Evolutionary conservation across 2,797 vertebrate genomes (phyloP).

Genomic region (Liasis olivaceus): DNA sequence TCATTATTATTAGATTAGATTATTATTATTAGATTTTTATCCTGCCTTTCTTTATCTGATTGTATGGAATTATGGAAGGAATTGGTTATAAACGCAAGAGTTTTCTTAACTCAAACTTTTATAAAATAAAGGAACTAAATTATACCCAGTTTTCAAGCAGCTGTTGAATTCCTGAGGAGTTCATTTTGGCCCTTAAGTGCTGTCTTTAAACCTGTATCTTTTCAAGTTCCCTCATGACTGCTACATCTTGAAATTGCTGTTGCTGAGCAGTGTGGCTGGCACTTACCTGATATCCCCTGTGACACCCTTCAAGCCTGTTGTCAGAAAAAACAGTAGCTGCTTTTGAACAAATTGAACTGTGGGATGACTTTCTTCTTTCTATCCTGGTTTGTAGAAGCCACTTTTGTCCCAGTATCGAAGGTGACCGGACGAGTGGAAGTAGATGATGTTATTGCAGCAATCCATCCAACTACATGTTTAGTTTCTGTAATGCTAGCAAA

Average conservation of each 20-base stretch:
- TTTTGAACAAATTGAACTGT: neutral
- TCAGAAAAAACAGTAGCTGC: neutral
- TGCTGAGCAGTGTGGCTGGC: neutral
- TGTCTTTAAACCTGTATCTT: neutral
- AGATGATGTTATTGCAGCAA: conserved; percentile 81
- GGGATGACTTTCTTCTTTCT: conserved; percentile 21
- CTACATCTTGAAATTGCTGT: neutral
- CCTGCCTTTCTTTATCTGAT: neutral
- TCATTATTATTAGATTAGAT: neutral
- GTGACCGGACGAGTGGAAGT: conserved; percentile 81
- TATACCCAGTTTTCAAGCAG: neutral
- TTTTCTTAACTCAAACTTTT: neutral
- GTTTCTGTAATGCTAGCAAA: conserved; percentile 96
- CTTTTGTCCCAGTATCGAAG: conserved; percentile 87
- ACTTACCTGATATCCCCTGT: neutral
- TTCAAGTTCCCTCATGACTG: neutral
- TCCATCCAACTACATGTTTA: conserved; percentile 89
- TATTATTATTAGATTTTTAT: neutral
- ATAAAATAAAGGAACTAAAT: neutral
- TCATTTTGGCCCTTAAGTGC: neutral
- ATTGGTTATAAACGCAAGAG: neutral
- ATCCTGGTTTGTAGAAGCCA: conserved; percentile 78
- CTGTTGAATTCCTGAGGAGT: neutral
- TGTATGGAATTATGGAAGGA: neutral
- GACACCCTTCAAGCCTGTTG: neutral